Evolutionary conservation across 2,888 invertebrate genomes (phyloP).

Genomic region (Aspidiotus rigidus): DNA sequence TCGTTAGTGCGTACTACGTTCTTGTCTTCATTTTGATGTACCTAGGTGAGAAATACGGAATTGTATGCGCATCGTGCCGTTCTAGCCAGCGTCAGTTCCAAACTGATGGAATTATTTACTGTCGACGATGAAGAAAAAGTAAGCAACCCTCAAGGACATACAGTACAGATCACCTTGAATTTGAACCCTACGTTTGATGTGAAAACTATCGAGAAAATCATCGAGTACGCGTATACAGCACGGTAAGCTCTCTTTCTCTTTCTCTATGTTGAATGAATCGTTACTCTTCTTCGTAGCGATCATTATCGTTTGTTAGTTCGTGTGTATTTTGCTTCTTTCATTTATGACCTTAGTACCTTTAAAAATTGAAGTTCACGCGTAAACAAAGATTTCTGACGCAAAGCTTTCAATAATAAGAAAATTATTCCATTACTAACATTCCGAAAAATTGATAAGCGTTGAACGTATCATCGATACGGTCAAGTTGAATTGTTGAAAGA

Average conservation of each 20-base stretch:
- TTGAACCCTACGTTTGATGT: slow-evolving; percentile 51
- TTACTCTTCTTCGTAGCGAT: no score
- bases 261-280: slow-evolving; percentile 1
- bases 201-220: slow-evolving; percentile 60
- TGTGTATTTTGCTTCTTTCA: no score
- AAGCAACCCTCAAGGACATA: slow-evolving; percentile 44
- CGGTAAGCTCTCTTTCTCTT: slow-evolving; percentile 43
- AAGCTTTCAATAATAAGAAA: no score
- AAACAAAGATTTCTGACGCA: no score
- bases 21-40: slow-evolving; percentile 11
- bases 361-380: no score
- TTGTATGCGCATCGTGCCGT: slow-evolving; percentile 69
- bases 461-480: no score
- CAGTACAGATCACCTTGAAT: slow-evolving; percentile 54
- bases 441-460: no score
- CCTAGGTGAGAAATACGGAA: slow-evolving; percentile 58
- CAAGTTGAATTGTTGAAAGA: no score
- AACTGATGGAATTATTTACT: slow-evolving; percentile 64
- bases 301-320: no score
- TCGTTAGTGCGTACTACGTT: neutral
- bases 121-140: slow-evolving; percentile 49
- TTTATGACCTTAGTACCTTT: no score
- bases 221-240: slow-evolving; percentile 76
- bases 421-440: no score
- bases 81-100: slow-evolving; percentile 66